Percentiles rank a stretch among this genome's conserved stretches.
phyloP scores from a whole-genome alignment of 2,797 vertebrate species.

The Bucorvus abyssinicus region DNA sequence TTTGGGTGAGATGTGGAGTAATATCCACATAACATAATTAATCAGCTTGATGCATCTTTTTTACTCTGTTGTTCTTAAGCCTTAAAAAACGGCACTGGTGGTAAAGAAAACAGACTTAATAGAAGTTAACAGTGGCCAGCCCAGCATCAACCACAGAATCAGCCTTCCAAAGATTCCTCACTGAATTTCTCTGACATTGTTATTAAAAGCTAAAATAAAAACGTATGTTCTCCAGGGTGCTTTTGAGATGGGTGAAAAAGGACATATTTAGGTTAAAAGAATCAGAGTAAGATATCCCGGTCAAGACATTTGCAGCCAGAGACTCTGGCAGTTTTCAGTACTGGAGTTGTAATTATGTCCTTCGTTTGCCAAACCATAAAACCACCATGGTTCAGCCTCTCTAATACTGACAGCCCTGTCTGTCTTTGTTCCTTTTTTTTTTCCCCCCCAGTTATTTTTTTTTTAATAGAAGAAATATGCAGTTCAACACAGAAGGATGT shows the following conservation, averaged over 20 bases:
- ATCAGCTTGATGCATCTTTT: not conserved
- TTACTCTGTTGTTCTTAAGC: not conserved
- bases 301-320: conserved; percentile 13
- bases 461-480: conserved; percentile 5
- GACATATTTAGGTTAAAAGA: not conserved
- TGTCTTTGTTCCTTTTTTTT: not conserved
- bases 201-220: not conserved
- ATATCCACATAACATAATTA: not conserved
- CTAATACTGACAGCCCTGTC: not conserved
- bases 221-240: not conserved
- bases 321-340: not conserved
- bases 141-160: not conserved
- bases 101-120: not conserved
- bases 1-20: not conserved
- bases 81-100: not conserved
- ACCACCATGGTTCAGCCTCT: not conserved
- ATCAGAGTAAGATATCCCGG: not conserved
- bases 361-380: conserved; percentile 51
- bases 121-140: not conserved
- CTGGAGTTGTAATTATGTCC: not conserved
- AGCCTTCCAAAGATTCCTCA: not conserved
- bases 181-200: not conserved
- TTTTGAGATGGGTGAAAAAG: not conserved
- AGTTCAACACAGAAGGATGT: conserved; percentile 22
- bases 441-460: not conserved